A percentile compares a stretch with the other conserved stretches of the same genome.
Conservation (phyloP, 2,113 vertebrate species). For the Gavialis gangeticus region DNA sequence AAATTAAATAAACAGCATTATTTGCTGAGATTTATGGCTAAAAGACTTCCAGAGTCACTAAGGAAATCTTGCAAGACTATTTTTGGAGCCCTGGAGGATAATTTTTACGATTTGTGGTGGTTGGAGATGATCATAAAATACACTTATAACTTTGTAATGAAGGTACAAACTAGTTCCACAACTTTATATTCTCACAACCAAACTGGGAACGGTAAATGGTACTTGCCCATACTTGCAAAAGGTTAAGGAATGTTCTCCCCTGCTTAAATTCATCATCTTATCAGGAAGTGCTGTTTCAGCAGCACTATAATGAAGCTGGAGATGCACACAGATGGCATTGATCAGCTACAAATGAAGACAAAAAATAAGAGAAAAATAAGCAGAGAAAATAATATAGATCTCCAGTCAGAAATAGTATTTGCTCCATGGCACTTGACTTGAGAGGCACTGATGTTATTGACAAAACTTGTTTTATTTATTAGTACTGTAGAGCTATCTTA, state of each 20-base stretch:
- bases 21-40: slow-evolving; percentile 65
- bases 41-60: background rate
- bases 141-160: background rate
- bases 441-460: background rate
- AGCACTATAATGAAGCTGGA: background rate
- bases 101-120: slow-evolving; percentile 33
- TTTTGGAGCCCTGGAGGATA: slow-evolving; percentile 18
- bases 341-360: background rate
- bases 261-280: background rate
- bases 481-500: background rate
- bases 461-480: background rate
- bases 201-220: background rate
- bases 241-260: background rate
- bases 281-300: background rate
- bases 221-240: background rate
- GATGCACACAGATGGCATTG: background rate
- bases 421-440: background rate
- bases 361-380: background rate
- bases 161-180: slow-evolving; percentile 4
- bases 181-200: slow-evolving; percentile 21
- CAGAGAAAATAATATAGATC: background rate
- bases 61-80: slow-evolving; percentile 46
- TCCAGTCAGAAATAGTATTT: background rate
- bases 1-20: slow-evolving; percentile 69
- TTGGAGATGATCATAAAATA: slow-evolving; percentile 44